These are phyloP conservation scores for Drosophila albomicans DNA, from an alignment of 1,140 invertebrate genomes.

Conservation along the genomic window DNA sequence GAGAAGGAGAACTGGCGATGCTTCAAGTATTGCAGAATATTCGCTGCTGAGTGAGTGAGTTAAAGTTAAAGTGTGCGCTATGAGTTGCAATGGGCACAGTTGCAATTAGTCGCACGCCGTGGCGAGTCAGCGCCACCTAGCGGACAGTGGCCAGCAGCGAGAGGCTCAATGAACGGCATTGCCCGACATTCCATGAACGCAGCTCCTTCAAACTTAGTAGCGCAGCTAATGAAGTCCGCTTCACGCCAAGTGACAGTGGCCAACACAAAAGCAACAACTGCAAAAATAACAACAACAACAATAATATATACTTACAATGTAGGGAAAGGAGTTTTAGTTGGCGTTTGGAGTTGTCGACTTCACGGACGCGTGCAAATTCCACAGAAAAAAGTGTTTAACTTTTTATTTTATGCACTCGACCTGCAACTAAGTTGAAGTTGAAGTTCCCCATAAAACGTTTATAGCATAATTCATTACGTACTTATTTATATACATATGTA, in stretches of 20 bases:
- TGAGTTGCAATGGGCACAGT: conserved; percentile 20
- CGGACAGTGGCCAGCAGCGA: conserved; percentile 41
- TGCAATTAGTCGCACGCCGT: conserved; percentile 69
- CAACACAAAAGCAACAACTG: no score
- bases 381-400: conserved; percentile 62
- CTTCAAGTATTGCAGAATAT: conserved; percentile 25
- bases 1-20: conserved; percentile 13
- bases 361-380: conserved; percentile 78
- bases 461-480: background rate
- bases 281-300: no score
- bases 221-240: conserved; percentile 66
- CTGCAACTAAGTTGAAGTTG: conserved; percentile 60
- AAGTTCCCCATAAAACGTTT: conserved; percentile 13
- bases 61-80: background rate
- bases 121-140: conserved; percentile 63
- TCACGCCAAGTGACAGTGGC: conserved; percentile 11
- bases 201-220: conserved; percentile 14
- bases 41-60: conserved; percentile 23
- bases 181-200: conserved; percentile 69
- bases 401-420: conserved; percentile 62
- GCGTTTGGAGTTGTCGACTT: conserved; percentile 31
- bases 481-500: conserved; percentile 7
- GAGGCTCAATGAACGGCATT: conserved; percentile 80
- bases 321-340: background rate
- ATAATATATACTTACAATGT: conserved; percentile 20